Base-by-base conservation (phyloP, 2,797 vertebrate genomes). In the Dallia pectoralis region DNA sequence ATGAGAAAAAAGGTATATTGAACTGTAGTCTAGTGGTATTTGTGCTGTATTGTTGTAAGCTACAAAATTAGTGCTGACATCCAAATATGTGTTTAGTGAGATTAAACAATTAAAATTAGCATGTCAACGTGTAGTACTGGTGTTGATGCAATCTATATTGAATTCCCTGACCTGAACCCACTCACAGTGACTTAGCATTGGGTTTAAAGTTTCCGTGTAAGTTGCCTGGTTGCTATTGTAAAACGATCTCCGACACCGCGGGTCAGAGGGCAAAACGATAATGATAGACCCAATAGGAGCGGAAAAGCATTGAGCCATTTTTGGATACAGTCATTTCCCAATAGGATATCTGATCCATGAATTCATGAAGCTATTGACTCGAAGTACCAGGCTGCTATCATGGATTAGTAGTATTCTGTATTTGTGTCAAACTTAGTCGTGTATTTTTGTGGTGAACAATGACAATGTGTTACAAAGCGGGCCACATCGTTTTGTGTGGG, bases 1-100 rank as follows among this genome's bases (percentile, higher is more conserved):
- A 49, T 75, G 80, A 83, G 70, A 77, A 75, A 66, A 79, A 71
- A 76, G 84, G 79, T 83, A 87, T 78, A 44, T 25, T 36, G 47
- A 49, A 29, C 9, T 30, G 40, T 27, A 72, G 40, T 49, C 44
- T 19, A 29, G 56, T 48, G 19, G 47, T 48, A 1, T 48, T 33
- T 33, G 29, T 53, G 11, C 7, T 59, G 19, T 59, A 51, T 69
- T 44, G 40, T 44, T 44, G 40, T 44, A 12, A 44, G 40, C 40
- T 44, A 44, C 9, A 44, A 44, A 44, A 11, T 11, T 12, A 44
- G 40, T 12, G 40, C 9, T 44, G 40, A 44, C 40, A 44, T 44
- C 14, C 40, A 44, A 44, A 44, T 44, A 0, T 12, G n/a, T 44
- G 5, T 14, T 44, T 11, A 40, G 9, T 44, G 40, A 2, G 40